Evolutionary conservation across 2,113 vertebrate species (phyloP).

Genomic region (Galemys pyrenaicus): DNA sequence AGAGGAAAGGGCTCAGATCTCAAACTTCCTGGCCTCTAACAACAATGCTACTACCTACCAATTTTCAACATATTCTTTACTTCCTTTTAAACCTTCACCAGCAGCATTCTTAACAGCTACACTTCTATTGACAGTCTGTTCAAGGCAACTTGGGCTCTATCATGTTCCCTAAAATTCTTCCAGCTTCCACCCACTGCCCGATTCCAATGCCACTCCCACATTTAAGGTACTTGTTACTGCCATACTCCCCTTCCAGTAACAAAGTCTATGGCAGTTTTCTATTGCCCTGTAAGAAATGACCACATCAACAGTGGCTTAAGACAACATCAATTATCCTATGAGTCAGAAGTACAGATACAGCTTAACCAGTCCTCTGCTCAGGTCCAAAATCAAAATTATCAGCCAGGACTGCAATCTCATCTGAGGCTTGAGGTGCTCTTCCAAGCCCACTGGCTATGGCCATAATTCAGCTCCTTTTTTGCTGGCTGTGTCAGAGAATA

Average conservation of each 20-base stretch:
- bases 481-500: neutral
- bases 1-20: neutral
- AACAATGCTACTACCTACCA: neutral
- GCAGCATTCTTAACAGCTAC: neutral
- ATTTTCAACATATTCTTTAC: neutral
- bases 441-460: neutral
- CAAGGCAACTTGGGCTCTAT: neutral
- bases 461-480: constrained; percentile 43
- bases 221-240: neutral
- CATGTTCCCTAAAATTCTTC: neutral
- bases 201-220: neutral
- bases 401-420: neutral
- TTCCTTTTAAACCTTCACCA: neutral
- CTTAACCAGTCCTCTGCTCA: neutral
- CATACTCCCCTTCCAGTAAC: neutral
- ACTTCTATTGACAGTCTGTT: neutral
- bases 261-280: neutral
- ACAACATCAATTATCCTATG: neutral
- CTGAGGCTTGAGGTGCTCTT: neutral
- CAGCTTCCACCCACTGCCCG: neutral
- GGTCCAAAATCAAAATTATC: neutral
- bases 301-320: neutral
- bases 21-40: neutral
- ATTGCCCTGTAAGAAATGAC: neutral
- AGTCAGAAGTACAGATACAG: neutral